These are phyloP conservation scores for Alexandromys fortis DNA, from an alignment of 2,113 vertebrate species.

Conservation along the genomic window DNA sequence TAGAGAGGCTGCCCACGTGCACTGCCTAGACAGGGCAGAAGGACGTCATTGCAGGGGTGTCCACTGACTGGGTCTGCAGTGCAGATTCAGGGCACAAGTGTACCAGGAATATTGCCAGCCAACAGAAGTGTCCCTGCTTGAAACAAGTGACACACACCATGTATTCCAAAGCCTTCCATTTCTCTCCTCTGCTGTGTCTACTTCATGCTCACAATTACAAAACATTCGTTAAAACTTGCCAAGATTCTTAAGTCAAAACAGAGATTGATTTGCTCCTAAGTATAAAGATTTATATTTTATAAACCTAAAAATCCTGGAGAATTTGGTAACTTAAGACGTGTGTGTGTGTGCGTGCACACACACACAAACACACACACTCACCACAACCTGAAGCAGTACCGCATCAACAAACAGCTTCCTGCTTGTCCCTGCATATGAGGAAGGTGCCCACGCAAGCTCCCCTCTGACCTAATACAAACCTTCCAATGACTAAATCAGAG, in stretches of 20 bases:
- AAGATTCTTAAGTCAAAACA: slow-evolving; percentile 20
- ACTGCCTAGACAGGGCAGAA: background rate
- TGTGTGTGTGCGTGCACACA: too few relatives aligned
- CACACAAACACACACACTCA: background rate
- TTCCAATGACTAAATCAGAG: background rate
- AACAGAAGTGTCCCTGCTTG: background rate
- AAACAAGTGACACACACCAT: background rate
- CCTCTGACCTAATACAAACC: background rate
- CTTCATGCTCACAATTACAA: background rate
- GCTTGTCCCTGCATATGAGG: background rate
- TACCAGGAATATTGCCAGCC: background rate
- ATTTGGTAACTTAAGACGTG: background rate
- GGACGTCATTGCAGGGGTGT: background rate
- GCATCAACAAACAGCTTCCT: background rate
- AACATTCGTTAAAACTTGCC: slow-evolving; percentile 47
- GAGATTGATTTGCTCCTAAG: slow-evolving; percentile 9
- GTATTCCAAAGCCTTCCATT: background rate
- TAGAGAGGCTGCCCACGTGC: background rate
- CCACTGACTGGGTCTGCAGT: background rate
- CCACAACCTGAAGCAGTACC: background rate
- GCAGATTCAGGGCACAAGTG: background rate
- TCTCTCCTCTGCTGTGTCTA: background rate
- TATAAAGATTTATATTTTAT: background rate
- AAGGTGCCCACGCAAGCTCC: background rate
- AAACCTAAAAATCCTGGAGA: background rate